These are phyloP conservation scores for Onychostruthus taczanowskii DNA, from an alignment of 2,113 vertebrate genomes.

Conservation along the genomic window DNA sequence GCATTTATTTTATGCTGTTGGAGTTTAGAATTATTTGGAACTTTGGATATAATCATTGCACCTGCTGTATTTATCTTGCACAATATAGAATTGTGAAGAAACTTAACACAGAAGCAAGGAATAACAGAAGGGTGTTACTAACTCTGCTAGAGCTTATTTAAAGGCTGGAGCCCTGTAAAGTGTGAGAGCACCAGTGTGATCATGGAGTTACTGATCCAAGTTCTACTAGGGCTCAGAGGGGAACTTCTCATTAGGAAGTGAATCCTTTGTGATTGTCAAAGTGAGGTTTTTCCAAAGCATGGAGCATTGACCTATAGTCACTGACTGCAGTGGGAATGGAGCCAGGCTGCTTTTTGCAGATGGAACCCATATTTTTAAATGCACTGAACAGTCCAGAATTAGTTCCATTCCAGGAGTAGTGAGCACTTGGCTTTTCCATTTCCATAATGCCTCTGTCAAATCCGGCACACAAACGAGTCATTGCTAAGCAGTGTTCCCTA, in stretches of 20 bases:
- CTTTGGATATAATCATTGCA: not conserved
- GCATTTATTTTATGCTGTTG: not conserved
- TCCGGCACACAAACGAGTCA: not conserved
- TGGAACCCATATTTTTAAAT: not conserved
- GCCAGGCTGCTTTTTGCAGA: not conserved
- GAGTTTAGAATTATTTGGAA: not conserved
- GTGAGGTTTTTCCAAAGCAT: not conserved
- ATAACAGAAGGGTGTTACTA: not conserved
- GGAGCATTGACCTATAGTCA: not conserved
- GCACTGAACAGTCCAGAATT: not conserved
- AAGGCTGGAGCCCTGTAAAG: not conserved
- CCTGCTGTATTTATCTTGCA: not conserved
- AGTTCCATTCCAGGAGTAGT: not conserved
- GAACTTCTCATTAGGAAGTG: not conserved
- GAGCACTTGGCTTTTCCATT: not conserved
- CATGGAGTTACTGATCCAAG: not conserved
- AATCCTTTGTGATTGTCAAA: not conserved
- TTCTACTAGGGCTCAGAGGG: not conserved
- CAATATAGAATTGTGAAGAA: not conserved
- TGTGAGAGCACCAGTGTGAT: not conserved
- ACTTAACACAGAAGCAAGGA: not conserved
- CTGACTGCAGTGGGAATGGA: not conserved
- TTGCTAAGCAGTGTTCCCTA: constrained; percentile 23
- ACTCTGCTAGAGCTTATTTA: not conserved
- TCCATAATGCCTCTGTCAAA: constrained; percentile 3